These are phyloP conservation scores for Aulostomus chinensis DNA, from an alignment of 2,797 vertebrate genomes.

Conservation along the genomic window DNA sequence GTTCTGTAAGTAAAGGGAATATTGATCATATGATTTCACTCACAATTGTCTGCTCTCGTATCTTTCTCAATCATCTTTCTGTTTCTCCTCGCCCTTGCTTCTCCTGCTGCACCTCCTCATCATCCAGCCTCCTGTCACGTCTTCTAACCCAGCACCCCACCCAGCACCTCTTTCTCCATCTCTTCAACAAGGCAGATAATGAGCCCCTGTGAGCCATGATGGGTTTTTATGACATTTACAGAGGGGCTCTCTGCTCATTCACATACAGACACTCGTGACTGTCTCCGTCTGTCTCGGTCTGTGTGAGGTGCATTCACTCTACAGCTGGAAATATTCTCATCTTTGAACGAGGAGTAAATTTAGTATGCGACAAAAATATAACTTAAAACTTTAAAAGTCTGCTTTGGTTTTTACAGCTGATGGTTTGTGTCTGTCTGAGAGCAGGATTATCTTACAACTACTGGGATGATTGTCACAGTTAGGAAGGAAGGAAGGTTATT, in stretches of 20 bases:
- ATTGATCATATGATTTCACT: conserved; percentile 6
- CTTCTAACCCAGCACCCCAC: neutral
- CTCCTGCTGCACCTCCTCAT: conserved; percentile 4
- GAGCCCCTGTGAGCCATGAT: conserved; percentile 9
- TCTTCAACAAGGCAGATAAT: conserved; percentile 23
- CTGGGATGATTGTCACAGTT: no score
- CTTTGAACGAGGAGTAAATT: no score
- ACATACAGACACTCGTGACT: neutral
- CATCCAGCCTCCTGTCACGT: neutral
- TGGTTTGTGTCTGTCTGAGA: no score
- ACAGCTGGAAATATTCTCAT: no score
- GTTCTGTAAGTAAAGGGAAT: conserved; percentile 1
- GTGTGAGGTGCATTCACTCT: no score
- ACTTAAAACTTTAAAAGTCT: no score
- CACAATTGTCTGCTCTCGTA: neutral
- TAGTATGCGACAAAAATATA: no score
- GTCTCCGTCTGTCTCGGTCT: neutral
- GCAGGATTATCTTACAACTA: no score
- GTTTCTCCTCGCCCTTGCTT: no score
- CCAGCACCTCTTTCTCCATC: neutral
- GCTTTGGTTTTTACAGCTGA: no score
- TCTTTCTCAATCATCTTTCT: neutral
- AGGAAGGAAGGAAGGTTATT: no score
- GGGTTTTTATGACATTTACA: conserved; percentile 37
- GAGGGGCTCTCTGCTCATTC: neutral